A percentile compares a stretch with the other conserved stretches of the same genome.
Conservation (phyloP, 2,113 vertebrate genomes). For the Mola mola region DNA sequence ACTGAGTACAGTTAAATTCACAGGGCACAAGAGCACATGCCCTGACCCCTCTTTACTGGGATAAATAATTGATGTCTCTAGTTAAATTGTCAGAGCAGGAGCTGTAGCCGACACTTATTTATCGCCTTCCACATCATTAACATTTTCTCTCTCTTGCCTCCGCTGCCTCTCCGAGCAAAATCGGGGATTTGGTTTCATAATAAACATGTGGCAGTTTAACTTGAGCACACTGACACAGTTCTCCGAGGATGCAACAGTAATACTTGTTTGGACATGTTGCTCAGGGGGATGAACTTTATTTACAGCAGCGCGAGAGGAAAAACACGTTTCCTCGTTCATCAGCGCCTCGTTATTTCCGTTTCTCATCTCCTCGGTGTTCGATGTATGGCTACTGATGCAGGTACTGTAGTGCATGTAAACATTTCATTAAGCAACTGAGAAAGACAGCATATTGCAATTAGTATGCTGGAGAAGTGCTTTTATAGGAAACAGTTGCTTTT, state of each 20-base stretch:
- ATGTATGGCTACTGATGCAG: too few relatives aligned
- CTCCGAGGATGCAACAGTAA: constrained; percentile 16
- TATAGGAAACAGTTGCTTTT: too few relatives aligned
- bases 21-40: constrained; percentile 1
- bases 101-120: constrained; percentile 51
- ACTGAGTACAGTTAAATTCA: constrained; percentile 8
- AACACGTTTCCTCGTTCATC: neutral
- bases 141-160: constrained; percentile 31
- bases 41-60: constrained; percentile 48
- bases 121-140: constrained; percentile 58
- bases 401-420: too few relatives aligned
- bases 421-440: too few relatives aligned
- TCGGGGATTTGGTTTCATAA: constrained; percentile 49
- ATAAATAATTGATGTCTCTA: constrained; percentile 73
- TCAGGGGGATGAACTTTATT: constrained; percentile 23
- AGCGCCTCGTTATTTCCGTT: neutral
- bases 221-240: constrained; percentile 33
- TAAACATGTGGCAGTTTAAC: constrained; percentile 51
- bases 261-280: constrained; percentile 28
- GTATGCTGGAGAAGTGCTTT: too few relatives aligned
- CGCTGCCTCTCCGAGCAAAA: constrained; percentile 46
- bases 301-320: neutral
- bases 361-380: neutral
- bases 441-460: too few relatives aligned
- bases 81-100: constrained; percentile 66